phyloP scores from a whole-genome alignment of 2,797 vertebrate genomes.

The Urophycis tenuis region DNA sequence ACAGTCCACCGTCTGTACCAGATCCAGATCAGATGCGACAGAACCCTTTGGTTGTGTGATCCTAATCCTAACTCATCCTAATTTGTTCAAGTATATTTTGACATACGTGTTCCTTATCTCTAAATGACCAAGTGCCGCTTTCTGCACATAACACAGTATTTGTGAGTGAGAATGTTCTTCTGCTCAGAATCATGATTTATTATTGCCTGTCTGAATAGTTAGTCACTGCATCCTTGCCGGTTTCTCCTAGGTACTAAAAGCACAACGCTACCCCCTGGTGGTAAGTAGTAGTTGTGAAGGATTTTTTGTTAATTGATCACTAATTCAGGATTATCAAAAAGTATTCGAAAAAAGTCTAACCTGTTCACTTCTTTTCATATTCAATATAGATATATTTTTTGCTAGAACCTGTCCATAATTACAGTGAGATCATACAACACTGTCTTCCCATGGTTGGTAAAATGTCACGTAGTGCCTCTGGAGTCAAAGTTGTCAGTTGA shows the following conservation, averaged over 20 bases:
- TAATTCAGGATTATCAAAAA: background rate
- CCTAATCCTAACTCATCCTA: background rate
- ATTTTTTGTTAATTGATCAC: background rate
- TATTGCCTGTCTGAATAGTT: background rate
- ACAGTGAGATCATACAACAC: background rate
- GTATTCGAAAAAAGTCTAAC: background rate
- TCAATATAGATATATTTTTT: background rate
- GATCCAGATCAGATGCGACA: background rate
- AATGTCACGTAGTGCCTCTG: background rate
- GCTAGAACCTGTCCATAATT: background rate
- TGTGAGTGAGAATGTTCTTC: background rate
- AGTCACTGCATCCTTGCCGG: background rate
- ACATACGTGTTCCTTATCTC: background rate
- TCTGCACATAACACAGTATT: background rate
- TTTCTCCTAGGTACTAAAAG: background rate
- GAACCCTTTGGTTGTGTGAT: background rate
- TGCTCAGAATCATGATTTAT: background rate
- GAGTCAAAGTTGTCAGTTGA: background rate
- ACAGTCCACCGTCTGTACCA: background rate
- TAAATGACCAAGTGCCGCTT: background rate
- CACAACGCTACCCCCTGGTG: background rate
- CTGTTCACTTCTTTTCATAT: background rate
- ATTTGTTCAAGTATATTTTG: conserved; percentile 1
- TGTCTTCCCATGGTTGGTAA: background rate
- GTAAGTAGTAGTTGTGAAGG: background rate